Conservation (phyloP, 1,140 invertebrate species). For the Helicorthomorpha holstii region DNA sequence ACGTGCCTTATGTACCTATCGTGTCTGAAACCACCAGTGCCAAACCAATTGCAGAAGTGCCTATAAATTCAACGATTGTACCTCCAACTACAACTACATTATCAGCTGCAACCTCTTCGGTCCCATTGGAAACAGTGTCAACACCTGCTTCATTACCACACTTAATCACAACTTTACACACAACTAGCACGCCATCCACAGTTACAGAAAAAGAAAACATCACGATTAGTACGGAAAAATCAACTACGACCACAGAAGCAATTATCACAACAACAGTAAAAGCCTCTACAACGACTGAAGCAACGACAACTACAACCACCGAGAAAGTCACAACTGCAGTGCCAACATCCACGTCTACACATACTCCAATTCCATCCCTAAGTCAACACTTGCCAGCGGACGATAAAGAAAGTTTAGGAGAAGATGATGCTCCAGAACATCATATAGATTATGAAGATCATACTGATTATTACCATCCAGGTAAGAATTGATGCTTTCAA, state of each 20-base stretch:
- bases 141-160: constrained; percentile 1
- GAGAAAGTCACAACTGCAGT: not conserved
- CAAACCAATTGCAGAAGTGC: no score
- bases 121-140: not conserved
- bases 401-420: no score
- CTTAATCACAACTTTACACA: not conserved
- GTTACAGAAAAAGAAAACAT: not conserved
- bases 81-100: not conserved
- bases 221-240: not conserved
- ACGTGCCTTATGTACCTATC: no score
- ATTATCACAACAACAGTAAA: constrained; percentile 1
- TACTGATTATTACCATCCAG: no score
- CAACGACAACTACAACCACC: constrained; percentile 5
- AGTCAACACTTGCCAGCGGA: no score
- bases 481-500: no score
- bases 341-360: not conserved
- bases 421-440: no score
- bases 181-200: not conserved
- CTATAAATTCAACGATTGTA: no score
- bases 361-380: not conserved
- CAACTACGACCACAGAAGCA: not conserved
- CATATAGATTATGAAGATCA: no score
- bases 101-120: not conserved
- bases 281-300: constrained; percentile 1
- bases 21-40: no score